A percentile compares a stretch with the other conserved stretches of the same genome.
Evolutionary conservation across 2,113 vertebrate genomes (phyloP).

Genomic region (Macquaria australasica): DNA sequence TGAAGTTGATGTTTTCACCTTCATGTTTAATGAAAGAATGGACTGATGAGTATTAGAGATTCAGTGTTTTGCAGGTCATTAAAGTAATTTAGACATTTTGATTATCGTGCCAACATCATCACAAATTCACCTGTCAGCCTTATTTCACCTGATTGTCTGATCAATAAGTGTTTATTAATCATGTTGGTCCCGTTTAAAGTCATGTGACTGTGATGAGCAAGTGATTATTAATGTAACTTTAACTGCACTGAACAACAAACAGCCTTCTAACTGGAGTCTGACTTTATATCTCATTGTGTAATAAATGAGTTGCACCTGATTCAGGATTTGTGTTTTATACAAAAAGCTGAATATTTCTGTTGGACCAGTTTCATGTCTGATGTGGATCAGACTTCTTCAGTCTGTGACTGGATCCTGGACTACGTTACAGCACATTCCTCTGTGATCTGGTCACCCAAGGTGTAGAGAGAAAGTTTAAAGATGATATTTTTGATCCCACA

Average conservation of each 20-base stretch:
- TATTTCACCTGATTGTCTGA: not conserved
- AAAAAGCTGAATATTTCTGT: no score
- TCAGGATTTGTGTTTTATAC: not conserved
- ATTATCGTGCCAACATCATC: slow-evolving; percentile 18
- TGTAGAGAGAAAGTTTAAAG: no score
- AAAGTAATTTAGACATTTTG: not conserved
- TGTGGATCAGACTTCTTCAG: no score
- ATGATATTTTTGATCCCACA: no score
- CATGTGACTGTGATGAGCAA: slow-evolving; percentile 1
- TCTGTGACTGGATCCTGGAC: no score
- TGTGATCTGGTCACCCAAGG: no score
- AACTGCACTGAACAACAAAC: slow-evolving; percentile 9
- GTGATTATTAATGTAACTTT: not conserved
- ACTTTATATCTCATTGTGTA: not conserved
- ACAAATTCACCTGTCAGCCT: slow-evolving; percentile 1
- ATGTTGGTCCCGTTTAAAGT: not conserved
- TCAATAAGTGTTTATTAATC: not conserved
- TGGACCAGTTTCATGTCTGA: no score
- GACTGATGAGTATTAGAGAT: not conserved
- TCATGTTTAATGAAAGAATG: not conserved
- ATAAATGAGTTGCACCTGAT: not conserved
- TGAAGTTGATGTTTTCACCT: not conserved
- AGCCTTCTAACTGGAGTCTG: not conserved
- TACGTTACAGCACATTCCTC: no score
- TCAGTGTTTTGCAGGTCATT: not conserved